phyloP scores from a whole-genome alignment of 2,797 vertebrate species.

The Dicrostonyx torquatus region DNA sequence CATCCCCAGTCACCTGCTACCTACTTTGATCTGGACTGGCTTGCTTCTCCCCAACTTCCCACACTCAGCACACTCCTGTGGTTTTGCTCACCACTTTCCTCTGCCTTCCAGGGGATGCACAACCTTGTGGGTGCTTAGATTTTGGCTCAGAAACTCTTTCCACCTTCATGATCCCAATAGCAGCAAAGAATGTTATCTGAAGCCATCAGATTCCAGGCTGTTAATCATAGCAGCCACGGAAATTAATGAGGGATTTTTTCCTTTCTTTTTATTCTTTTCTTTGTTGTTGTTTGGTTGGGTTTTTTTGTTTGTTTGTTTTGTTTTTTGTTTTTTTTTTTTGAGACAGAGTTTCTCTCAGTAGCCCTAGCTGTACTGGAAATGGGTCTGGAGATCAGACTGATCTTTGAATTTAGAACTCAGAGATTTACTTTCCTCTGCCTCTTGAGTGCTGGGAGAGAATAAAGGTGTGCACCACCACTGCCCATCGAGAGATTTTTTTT shows the following conservation, averaged over 20 bases:
- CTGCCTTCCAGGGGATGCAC: neutral
- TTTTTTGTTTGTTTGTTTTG: no score
- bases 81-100: neutral
- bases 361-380: neutral
- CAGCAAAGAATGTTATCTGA: neutral
- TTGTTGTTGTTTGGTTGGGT: neutral
- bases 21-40: neutral
- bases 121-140: neutral
- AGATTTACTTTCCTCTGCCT: neutral
- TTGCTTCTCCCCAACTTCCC: neutral
- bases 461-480: neutral
- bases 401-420: neutral
- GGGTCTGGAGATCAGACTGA: neutral
- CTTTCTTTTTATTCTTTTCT: neutral
- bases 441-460: neutral
- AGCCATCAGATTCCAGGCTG: neutral
- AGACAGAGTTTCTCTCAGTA: neutral
- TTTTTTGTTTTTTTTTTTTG: neutral
- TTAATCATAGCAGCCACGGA: neutral
- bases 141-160: neutral
- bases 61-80: neutral
- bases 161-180: neutral
- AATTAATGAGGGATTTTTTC: neutral
- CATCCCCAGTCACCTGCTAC: neutral
- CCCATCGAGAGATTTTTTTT: neutral